phyloP scores from a whole-genome alignment of 35 echinoderm and acorn worm genomes.

The Heliocidaris erythrogramma region DNA sequence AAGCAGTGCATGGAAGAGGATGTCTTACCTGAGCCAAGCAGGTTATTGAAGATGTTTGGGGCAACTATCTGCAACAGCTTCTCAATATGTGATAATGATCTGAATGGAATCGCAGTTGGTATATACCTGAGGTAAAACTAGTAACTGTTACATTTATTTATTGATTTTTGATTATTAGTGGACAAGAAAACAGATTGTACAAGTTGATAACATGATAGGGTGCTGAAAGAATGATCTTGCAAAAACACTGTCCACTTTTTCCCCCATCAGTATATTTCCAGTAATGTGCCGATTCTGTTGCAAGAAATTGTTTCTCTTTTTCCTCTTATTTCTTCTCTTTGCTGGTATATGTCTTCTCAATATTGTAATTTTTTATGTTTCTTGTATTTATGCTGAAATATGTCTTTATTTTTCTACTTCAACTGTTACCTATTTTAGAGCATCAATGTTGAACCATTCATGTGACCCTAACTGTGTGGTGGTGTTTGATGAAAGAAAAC shows the following conservation, averaged over 20 bases:
- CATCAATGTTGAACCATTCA: slow-evolving; percentile 32
- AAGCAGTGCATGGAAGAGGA: neutral
- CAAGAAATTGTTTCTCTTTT: too few relatives aligned
- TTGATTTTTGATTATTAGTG: neutral
- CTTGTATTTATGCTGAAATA: neutral
- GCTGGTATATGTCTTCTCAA: neutral
- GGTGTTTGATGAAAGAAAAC: slow-evolving; percentile 22
- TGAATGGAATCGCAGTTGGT: slow-evolving; percentile 2
- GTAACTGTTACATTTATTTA: neutral
- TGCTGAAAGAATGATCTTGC: neutral
- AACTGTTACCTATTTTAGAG: neutral
- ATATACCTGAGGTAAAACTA: slow-evolving; percentile 20
- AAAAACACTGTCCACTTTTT: too few relatives aligned
- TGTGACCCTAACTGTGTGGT: slow-evolving; percentile 38
- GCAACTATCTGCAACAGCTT: slow-evolving; percentile 28
- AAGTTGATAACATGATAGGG: neutral
- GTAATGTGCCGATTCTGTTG: too few relatives aligned
- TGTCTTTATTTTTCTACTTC: neutral
- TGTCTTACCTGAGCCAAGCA: neutral
- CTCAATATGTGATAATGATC: slow-evolving; percentile 45
- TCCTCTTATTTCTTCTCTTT: neutral
- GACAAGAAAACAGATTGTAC: neutral
- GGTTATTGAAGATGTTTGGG: slow-evolving; percentile 19
- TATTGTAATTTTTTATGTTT: neutral
- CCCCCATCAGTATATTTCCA: too few relatives aligned